A percentile compares a stretch with the other conserved stretches of the same genome.
Evolutionary conservation across 2,797 vertebrate genomes (phyloP).

Genomic region (Aulostomus chinensis): DNA sequence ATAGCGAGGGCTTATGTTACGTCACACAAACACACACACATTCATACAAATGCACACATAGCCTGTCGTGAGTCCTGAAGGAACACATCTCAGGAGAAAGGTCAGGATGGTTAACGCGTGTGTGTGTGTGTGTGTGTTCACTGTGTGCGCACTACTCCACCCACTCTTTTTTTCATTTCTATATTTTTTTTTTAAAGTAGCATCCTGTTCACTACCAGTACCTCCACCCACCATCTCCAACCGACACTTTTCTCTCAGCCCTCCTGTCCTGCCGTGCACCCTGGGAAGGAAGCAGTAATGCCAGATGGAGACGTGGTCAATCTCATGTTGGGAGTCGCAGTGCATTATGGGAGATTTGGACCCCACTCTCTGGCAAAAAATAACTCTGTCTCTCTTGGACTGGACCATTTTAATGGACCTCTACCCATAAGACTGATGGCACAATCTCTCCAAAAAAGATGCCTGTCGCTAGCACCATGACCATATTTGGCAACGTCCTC

Average conservation of each 20-base stretch:
- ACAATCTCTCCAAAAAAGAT: slow-evolving; percentile 55
- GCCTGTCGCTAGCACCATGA: slow-evolving; percentile 58
- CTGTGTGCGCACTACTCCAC: slow-evolving; percentile 13
- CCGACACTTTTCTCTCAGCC: slow-evolving; percentile 19
- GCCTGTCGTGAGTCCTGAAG: slow-evolving; percentile 55
- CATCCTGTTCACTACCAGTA: slow-evolving; percentile 9
- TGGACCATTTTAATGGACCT: slow-evolving; percentile 54
- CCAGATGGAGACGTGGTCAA: slow-evolving; percentile 64
- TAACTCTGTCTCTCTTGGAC: slow-evolving; percentile 42
- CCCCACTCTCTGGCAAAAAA: slow-evolving; percentile 51
- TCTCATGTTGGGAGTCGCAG: slow-evolving; percentile 42
- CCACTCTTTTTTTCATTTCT: too few species aligned
- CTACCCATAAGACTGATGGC: slow-evolving; percentile 48
- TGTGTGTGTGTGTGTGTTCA: slow-evolving; percentile 9
- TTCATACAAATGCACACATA: slow-evolving; percentile 42
- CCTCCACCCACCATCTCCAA: slow-evolving; percentile 22
- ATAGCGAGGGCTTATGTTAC: slow-evolving; percentile 75
- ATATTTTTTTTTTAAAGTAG: slow-evolving; percentile 11
- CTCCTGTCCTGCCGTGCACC: slow-evolving; percentile 35
- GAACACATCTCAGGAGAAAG: slow-evolving; percentile 58
- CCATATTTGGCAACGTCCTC: slow-evolving; percentile 68
- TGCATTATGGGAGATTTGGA: slow-evolving; percentile 46
- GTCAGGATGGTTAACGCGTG: slow-evolving; percentile 39
- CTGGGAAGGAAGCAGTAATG: slow-evolving; percentile 46
- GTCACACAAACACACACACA: slow-evolving; percentile 54